Conservation (phyloP, 2,797 vertebrate species). For the Catamblyrhynchus diadema region DNA sequence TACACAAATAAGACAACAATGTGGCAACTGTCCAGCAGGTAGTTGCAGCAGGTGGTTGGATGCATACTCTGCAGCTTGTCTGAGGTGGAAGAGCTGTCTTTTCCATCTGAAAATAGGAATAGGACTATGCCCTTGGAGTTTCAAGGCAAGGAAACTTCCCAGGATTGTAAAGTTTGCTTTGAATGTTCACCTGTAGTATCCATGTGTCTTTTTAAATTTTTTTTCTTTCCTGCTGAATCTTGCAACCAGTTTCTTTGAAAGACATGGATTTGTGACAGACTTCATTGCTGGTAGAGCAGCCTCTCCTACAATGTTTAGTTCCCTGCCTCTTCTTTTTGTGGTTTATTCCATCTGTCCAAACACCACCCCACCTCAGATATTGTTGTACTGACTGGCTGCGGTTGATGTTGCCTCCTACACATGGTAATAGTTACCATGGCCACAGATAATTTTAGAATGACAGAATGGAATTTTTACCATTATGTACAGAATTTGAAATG, state of each 20-base stretch:
- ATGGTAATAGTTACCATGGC: not conserved
- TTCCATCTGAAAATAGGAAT: not conserved
- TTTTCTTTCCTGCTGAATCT: not conserved
- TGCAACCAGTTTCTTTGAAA: not conserved
- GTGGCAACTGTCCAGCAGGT: not conserved
- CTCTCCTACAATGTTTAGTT: not conserved
- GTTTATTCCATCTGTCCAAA: not conserved
- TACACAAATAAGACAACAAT: not conserved
- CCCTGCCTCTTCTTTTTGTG: not conserved
- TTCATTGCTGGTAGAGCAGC: not conserved
- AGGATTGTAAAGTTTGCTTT: not conserved
- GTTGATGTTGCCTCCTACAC: not conserved
- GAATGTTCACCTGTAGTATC: not conserved
- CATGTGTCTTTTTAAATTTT: not conserved
- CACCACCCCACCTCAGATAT: not conserved
- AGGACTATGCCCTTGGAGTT: not conserved
- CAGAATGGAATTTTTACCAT: not conserved
- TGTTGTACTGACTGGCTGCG: not conserved
- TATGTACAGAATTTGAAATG: not conserved
- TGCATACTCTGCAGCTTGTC: not conserved
- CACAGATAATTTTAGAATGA: not conserved
- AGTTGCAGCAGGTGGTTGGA: not conserved
- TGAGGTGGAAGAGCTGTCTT: not conserved
- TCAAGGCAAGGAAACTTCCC: not conserved
- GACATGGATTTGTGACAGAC: not conserved